A percentile compares a stretch with the other conserved stretches of the same genome.
Conservation (phyloP, 2,797 vertebrate genomes). For the Pangasius krempfi region DNA sequence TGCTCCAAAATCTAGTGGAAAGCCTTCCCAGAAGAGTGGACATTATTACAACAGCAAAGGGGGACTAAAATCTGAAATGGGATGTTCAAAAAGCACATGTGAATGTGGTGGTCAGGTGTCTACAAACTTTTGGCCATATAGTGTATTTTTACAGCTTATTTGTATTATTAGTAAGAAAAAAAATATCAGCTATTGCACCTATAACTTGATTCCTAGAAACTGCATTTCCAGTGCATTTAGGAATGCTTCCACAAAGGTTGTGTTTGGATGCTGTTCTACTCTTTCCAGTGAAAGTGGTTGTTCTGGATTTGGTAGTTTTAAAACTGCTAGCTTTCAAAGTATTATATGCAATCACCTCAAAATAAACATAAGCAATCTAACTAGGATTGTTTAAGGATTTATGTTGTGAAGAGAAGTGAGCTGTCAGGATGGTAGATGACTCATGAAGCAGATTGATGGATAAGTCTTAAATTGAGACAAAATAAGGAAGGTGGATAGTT, state of each 20-base stretch:
- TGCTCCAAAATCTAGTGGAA: no score
- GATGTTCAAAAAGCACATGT: no score
- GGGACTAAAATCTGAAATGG: no score
- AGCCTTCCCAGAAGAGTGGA: no score
- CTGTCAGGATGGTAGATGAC: background rate
- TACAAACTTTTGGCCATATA: no score
- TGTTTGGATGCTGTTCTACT: background rate
- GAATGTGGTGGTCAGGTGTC: no score
- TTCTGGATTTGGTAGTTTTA: background rate
- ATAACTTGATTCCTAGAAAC: background rate
- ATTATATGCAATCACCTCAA: background rate
- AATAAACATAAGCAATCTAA: background rate
- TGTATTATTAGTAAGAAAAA: background rate
- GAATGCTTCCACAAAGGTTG: background rate
- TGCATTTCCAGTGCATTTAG: background rate
- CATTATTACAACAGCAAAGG: no score
- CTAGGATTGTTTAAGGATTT: background rate
- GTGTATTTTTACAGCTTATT: background rate
- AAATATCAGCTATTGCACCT: background rate
- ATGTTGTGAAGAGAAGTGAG: background rate
- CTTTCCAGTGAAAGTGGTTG: no score
- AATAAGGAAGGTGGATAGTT: background rate
- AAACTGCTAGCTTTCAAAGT: background rate
- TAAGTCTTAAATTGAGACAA: conserved; percentile 7
- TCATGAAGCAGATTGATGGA: background rate